Conservation (phyloP, 1,140 invertebrate species). For the Mizuhopecten yessoensis region DNA sequence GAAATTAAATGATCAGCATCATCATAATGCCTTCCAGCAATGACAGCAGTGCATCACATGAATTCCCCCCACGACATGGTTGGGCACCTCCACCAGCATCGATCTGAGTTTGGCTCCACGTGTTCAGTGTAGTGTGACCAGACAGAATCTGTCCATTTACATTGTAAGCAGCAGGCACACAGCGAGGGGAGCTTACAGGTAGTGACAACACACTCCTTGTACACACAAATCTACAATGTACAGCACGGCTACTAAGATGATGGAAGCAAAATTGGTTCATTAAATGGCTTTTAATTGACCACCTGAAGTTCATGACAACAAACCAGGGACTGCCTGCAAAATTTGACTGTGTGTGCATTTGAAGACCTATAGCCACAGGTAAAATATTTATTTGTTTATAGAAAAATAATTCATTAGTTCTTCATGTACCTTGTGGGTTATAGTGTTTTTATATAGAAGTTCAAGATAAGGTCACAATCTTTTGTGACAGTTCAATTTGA, state of each 20-base stretch:
- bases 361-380: neutral
- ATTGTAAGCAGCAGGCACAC: neutral
- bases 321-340: neutral
- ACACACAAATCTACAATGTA: neutral
- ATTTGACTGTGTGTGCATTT: neutral
- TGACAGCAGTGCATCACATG: neutral
- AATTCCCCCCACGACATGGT: neutral
- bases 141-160: neutral
- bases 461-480: neutral
- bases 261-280: neutral
- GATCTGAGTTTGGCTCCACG: neutral
- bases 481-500: neutral
- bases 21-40: constrained; percentile 11
- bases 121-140: neutral
- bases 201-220: neutral
- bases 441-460: neutral
- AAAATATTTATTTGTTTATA: neutral
- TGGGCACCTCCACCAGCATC: neutral
- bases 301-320: neutral
- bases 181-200: neutral
- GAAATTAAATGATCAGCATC: neutral
- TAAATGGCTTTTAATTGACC: neutral
- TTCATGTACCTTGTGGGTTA: neutral
- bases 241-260: neutral
- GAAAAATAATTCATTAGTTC: neutral